Conservation (phyloP, 2,888 invertebrate genomes). For the Gnatocerus cornutus region DNA sequence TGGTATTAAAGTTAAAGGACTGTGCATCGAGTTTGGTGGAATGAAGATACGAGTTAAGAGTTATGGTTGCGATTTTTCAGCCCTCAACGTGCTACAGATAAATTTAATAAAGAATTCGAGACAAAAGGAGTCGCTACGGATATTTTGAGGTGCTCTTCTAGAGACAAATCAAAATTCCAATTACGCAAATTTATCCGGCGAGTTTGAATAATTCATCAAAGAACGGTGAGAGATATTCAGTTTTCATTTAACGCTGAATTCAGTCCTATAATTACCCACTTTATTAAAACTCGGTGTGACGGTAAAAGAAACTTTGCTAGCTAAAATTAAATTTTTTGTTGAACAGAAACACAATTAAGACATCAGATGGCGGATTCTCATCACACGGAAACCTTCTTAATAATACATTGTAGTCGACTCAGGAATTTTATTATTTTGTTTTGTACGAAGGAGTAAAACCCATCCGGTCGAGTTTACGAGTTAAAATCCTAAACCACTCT, state of each 20-base stretch:
- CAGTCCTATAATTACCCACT: conserved; percentile 33
- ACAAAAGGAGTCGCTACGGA: background rate
- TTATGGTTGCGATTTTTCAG: conserved; percentile 22
- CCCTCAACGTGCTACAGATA: conserved; percentile 1
- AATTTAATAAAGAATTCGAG: conserved; percentile 8
- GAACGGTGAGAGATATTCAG: conserved; percentile 29
- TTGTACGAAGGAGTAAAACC: conserved; percentile 14
- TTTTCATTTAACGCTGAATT: conserved; percentile 29
- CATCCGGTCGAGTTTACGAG: conserved; percentile 16
- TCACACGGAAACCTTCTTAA: conserved; percentile 22
- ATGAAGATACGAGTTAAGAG: background rate
- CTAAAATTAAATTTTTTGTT: conserved; percentile 28
- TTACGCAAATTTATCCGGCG: conserved; percentile 23
- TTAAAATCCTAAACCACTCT: conserved; percentile 14
- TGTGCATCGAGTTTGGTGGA: background rate
- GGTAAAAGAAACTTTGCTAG: conserved; percentile 23
- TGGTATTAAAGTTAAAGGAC: background rate
- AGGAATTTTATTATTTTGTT: conserved; percentile 25
- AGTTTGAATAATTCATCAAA: conserved; percentile 39
- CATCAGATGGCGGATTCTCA: conserved; percentile 25
- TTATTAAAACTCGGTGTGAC: conserved; percentile 23
- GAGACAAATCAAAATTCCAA: conserved; percentile 33
- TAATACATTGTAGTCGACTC: conserved; percentile 26
- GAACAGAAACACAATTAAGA: conserved; percentile 20
- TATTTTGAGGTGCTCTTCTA: conserved; percentile 3